Evolutionary conservation across 2,797 vertebrate species (phyloP).

Genomic region (Argya squamiceps): DNA sequence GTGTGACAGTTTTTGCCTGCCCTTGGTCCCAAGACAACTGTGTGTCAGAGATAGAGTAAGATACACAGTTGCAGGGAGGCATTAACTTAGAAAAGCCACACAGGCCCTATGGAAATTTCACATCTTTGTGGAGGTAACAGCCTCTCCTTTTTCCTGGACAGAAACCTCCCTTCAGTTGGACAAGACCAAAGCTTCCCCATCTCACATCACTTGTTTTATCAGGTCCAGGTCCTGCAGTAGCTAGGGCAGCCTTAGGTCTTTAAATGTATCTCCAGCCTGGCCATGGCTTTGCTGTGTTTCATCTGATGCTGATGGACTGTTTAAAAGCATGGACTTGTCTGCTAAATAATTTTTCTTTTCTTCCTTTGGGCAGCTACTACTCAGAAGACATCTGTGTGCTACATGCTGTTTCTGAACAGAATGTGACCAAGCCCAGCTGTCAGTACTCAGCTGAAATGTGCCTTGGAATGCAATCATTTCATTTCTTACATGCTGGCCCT

Average conservation of each 20-base stretch:
- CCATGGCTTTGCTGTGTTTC: background rate
- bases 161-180: background rate
- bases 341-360: background rate
- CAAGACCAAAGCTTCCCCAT: background rate
- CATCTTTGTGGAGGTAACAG: background rate
- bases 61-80: background rate
- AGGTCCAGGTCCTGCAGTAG: background rate
- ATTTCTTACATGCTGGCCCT: constrained; percentile 77
- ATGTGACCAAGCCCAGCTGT: constrained; percentile 81
- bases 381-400: constrained; percentile 82
- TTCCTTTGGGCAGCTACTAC: constrained; percentile 71
- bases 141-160: background rate
- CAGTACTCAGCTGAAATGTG: constrained; percentile 83
- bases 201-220: background rate
- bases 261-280: background rate
- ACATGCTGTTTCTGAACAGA: constrained; percentile 60
- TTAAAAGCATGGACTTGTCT: background rate
- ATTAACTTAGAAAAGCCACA: background rate
- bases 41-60: background rate
- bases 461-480: constrained; percentile 77
- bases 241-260: background rate
- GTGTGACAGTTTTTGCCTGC: background rate
- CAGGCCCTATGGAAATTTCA: background rate
- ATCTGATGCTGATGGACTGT: rapidly evolving
- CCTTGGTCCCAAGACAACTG: background rate